Base-by-base conservation (phyloP, 2,888 invertebrate species). In the Salticus scenicus region DNA sequence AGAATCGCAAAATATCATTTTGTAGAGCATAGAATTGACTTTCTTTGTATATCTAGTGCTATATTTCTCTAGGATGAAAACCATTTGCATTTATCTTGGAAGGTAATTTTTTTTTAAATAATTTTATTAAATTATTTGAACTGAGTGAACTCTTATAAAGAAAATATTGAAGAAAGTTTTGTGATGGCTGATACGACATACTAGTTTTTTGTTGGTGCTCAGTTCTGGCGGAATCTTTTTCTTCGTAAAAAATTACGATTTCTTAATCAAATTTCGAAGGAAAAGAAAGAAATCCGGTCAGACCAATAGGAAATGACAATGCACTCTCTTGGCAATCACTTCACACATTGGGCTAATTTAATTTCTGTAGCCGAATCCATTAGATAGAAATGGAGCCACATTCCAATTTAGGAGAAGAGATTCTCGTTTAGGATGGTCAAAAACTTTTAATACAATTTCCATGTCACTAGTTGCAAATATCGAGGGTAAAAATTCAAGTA, bases 331-430 rank as follows among this genome's bases (percentile, higher is more conserved):
- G 41, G 42, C 30, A 57, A 51, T 57, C 69, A 14, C 47, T 69
- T 14, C 8, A 33, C 33, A 20, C 42, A 63, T 41, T 42, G 27
- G 42, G 24, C 64, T 79, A 79, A 79, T 79, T 79, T 71, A 70
- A 79, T 79, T 79, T 79, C 47, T 63, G 71, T 7, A 64, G 42
- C 78, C 72, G 71, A 71, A 63, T 71, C 78, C 71, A 79, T 79
- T 79, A 71, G 78, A 67, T n/a, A 33, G 67, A n/a, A 67, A 20
- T 31, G 67, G 37, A 64, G 28, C 30, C 31, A 28, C 63, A 42
- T 42, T 24, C 33, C 64, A 57, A 37, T 30, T 63, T 41, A 17
- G n/a, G 20, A 10, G 28, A 79, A 42, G 57, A 63, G 30, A 71
- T 71, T 20, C 24, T 70, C 28, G 17, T 51, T 57, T 69, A 1